These are phyloP conservation scores for Carduelis carduelis DNA, from an alignment of 2,797 vertebrate species.

Conservation along the genomic window DNA sequence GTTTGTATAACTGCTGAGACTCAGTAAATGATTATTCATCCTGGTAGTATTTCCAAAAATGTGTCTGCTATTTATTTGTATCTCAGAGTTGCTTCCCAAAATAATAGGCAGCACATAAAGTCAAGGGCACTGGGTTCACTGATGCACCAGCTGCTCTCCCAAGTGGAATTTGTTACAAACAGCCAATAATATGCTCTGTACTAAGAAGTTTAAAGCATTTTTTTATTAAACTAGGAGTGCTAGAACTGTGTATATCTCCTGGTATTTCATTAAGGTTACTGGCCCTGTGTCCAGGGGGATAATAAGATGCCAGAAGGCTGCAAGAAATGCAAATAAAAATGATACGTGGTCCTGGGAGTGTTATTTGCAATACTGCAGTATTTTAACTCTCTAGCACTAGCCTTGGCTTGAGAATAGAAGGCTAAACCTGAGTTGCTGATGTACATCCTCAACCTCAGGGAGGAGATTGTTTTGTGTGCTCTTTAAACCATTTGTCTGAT, in stretches of 20 bases:
- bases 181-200: background rate
- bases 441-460: background rate
- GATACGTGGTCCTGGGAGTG: background rate
- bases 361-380: background rate
- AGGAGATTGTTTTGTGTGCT: background rate
- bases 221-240: background rate
- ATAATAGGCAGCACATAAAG: background rate
- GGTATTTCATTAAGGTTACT: conserved; percentile 38
- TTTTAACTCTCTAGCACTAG: background rate
- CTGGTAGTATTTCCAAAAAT: background rate
- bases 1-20: background rate
- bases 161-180: background rate
- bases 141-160: background rate
- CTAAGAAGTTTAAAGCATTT: background rate
- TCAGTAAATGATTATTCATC: background rate
- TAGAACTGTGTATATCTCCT: background rate
- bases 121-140: background rate
- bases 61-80: background rate
- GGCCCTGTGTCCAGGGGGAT: background rate
- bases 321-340: conserved; percentile 13
- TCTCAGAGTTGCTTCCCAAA: background rate
- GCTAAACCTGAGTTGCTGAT: background rate
- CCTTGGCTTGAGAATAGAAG: background rate
- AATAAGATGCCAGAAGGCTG: background rate
- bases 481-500: background rate